A percentile compares a stretch with the other conserved stretches of the same genome.
Evolutionary conservation across 2,888 invertebrate species (phyloP).

Genomic region (Eupithecia inturbata): DNA sequence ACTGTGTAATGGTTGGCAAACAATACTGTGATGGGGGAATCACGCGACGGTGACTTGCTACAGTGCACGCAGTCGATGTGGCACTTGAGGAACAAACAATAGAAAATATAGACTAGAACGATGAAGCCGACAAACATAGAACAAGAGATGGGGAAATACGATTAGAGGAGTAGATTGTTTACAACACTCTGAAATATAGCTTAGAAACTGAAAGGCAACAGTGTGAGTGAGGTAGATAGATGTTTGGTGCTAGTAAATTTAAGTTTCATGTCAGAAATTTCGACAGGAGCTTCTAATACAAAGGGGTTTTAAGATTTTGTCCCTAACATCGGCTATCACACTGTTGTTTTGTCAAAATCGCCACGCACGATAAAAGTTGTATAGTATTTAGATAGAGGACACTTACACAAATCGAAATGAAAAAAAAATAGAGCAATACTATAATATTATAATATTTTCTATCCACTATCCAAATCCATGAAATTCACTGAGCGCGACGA

Average conservation of each 20-base stretch:
- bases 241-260: neutral
- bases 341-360: no score
- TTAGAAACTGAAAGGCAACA: neutral
- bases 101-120: neutral
- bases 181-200: slow-evolving; percentile 1
- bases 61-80: slow-evolving; percentile 24
- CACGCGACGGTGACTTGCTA: slow-evolving; percentile 72
- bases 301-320: no score
- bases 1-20: slow-evolving; percentile 71
- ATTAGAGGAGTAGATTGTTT: neutral
- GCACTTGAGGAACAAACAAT: slow-evolving; percentile 12
- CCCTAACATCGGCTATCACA: no score
- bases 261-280: neutral
- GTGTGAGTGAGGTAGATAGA: neutral
- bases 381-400: no score
- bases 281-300: neutral
- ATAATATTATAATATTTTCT: no score
- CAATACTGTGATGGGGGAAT: slow-evolving; percentile 71
- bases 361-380: no score
- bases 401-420: no score
- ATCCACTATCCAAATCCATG: no score
- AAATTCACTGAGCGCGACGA: no score
- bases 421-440: no score
- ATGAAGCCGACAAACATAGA: neutral
- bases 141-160: neutral